Percentiles rank a stretch among this genome's conserved stretches.
phyloP scores from a whole-genome alignment of 1,140 invertebrate species.

The Pseudomyrmex concolor region DNA sequence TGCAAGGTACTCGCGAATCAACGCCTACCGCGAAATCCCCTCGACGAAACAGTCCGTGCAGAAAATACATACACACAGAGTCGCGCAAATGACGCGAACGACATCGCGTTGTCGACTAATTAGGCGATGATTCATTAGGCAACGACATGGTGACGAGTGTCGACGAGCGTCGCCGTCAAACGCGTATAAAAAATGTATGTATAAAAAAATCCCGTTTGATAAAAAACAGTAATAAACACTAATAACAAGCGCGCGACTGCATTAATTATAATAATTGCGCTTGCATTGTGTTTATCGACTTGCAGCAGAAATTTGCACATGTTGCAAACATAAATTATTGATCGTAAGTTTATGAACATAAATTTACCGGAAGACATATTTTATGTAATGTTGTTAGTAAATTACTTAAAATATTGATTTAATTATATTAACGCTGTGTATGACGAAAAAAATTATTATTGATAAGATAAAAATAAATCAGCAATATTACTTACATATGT shows the following conservation, averaged over 20 bases:
- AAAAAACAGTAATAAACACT: conserved; percentile 13
- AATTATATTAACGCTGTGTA: too few species aligned
- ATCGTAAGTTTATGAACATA: conserved; percentile 16
- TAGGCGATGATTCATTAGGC: conserved; percentile 43
- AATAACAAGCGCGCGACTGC: background rate
- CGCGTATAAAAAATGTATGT: too few species aligned
- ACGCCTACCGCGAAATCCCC: conserved; percentile 43
- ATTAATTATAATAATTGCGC: conserved; percentile 23
- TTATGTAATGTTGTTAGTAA: background rate
- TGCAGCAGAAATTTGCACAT: conserved; percentile 1
- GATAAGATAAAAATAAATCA: too few species aligned
- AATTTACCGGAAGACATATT: background rate
- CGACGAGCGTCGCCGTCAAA: background rate
- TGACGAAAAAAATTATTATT: too few species aligned
- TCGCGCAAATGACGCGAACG: conserved; percentile 10
- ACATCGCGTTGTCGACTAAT: conserved; percentile 53
- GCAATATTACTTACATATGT: background rate
- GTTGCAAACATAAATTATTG: background rate
- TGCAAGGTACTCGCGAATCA: conserved; percentile 11
- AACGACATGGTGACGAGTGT: background rate
- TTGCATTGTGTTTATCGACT: conserved; percentile 8
- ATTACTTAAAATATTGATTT: too few species aligned
- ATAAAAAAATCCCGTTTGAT: background rate
- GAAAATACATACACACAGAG: conserved; percentile 42
- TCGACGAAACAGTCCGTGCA: conserved; percentile 38